A percentile compares a stretch with the other conserved stretches of the same genome.
Conservation (phyloP, 2,113 vertebrate genomes). For the Herpailurus yagouaroundi region DNA sequence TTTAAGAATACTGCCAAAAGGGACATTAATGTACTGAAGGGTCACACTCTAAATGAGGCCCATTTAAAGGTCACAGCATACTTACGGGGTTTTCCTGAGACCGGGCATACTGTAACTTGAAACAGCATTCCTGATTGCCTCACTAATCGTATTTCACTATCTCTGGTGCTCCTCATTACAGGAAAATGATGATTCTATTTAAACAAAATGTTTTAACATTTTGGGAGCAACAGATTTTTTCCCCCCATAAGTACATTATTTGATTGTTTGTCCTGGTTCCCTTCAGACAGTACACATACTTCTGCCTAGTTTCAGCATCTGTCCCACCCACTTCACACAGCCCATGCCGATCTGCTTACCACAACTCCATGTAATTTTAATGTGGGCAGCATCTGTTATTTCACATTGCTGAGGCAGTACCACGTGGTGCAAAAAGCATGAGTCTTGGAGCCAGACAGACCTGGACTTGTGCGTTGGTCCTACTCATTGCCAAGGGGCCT, state of each 20-base stretch:
- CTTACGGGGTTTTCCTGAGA: neutral
- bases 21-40: neutral
- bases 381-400: constrained; percentile 46
- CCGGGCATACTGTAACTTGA: neutral
- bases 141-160: neutral
- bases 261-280: constrained; percentile 56
- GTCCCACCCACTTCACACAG: neutral
- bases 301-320: constrained; percentile 38
- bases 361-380: constrained; percentile 18
- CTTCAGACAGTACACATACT: constrained; percentile 30
- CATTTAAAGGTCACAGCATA: neutral
- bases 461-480: neutral
- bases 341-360: constrained; percentile 20
- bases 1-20: neutral
- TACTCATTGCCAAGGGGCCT: neutral
- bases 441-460: neutral
- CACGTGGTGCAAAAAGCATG: neutral
- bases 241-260: neutral
- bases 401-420: neutral
- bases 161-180: neutral
- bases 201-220: constrained; percentile 26
- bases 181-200: neutral
- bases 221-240: constrained; percentile 31
- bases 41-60: neutral
- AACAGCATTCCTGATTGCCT: neutral